phyloP scores from a whole-genome alignment of 2,888 invertebrate species.

The Eilema griseolum region DNA sequence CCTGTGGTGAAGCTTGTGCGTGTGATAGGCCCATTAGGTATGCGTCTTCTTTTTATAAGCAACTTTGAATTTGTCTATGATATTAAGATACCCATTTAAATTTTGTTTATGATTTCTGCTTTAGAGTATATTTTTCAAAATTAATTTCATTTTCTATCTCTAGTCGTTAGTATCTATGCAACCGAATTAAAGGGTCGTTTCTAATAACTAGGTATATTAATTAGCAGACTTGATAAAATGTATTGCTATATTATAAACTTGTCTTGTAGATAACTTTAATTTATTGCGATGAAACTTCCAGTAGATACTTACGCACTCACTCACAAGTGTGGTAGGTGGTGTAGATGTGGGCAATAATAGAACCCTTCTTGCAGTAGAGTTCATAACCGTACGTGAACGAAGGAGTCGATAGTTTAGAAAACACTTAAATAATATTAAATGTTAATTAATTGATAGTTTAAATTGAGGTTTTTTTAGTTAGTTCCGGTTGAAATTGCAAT shows the following conservation, averaged over 20 bases:
- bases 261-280: not conserved
- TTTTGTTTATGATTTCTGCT: constrained; percentile 36
- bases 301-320: constrained; percentile 15
- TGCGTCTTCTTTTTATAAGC: not conserved
- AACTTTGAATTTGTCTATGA: constrained; percentile 31
- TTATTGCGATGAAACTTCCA: not conserved
- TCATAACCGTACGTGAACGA: constrained; percentile 18
- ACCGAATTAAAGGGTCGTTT: constrained; percentile 35
- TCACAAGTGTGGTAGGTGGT: constrained; percentile 10
- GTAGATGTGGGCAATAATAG: constrained; percentile 23
- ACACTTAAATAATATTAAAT: constrained; percentile 14
- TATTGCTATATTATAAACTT: not conserved
- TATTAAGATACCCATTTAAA: constrained; percentile 20
- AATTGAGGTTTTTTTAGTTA: constrained; percentile 23
- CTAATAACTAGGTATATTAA: not conserved
- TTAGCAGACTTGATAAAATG: not conserved
- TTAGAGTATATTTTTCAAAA: constrained; percentile 45
- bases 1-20: no score
- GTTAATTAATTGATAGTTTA: constrained; percentile 20
- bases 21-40: no score
- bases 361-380: constrained; percentile 26
- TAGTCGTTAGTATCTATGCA: constrained; percentile 26
- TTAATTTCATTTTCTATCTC: constrained; percentile 40
- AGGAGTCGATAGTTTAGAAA: constrained; percentile 26
- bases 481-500: constrained; percentile 31